These are phyloP conservation scores for Delia radicum DNA, from an alignment of 1,140 invertebrate species.

Conservation along the genomic window DNA sequence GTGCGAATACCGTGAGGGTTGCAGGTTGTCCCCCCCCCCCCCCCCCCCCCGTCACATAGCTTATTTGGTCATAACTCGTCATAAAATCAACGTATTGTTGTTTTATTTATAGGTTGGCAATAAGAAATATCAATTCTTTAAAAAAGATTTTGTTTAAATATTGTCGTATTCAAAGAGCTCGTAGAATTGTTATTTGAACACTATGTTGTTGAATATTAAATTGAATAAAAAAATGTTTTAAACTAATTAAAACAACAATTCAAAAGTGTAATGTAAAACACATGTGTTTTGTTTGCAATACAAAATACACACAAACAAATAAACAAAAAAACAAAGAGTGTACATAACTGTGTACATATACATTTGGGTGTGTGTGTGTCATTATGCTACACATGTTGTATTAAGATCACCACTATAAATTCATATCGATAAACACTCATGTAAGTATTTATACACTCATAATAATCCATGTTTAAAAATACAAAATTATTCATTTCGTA, in stretches of 20 bases:
- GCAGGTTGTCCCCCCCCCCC: too few species aligned
- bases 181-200: too few species aligned
- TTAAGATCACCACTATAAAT: not conserved
- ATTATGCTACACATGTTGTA: not conserved
- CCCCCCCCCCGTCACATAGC: too few species aligned
- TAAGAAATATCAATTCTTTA: too few species aligned
- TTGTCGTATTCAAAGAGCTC: too few species aligned
- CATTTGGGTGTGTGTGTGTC: not conserved
- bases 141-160: too few species aligned
- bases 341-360: not conserved
- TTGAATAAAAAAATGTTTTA: not conserved
- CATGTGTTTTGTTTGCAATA: not conserved
- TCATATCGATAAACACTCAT: not conserved
- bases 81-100: too few species aligned
- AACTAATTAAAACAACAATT: not conserved
- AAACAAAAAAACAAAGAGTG: not conserved
- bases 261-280: not conserved
- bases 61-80: too few species aligned
- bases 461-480: too few species aligned
- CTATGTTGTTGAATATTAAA: not conserved
- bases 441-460: slow-evolving; percentile 5
- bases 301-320: not conserved
- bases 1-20: too few species aligned
- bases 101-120: too few species aligned
- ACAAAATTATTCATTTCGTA: too few species aligned